Evolutionary conservation across 1,140 invertebrate genomes (phyloP), one percentile per base, ranked within the genome.

Genomic region (Leptinotarsa defecta): DNA sequence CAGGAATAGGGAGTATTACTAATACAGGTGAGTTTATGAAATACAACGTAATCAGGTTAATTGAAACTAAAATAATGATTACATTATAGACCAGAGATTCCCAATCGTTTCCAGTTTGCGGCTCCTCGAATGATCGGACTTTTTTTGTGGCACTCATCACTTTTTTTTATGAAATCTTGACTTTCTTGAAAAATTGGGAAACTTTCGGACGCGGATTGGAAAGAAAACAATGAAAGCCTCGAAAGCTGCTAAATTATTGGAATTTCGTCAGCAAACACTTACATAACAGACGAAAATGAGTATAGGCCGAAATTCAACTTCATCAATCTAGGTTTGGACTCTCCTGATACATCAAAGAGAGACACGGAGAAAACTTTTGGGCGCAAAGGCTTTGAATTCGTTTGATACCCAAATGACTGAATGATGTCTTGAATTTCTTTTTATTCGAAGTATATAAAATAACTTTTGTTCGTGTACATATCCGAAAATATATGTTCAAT

Each of bases 311-410:
- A 91, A 80, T 87, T 94, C 22, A 87, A 88, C 71, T 86, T 92
- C 80, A 87, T 90, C 79, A 85, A 90, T 76, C 83, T 91, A 62
- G 87, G 88, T 68, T 79, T 90, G 74, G 83, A 87, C 70, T 87
- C 87, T 13, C 85, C 88, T n/a, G 89, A 90, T 70, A 90, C 90
- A 2, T 89, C 90, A 1, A 89, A 90, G 80, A 86, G 88, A 77
- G 88, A 89, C 77, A 89, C 88, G 2, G 89, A 91, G 80, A 91
- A 90, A 79, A 89, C 89, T 78, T 90, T 88, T 73, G 88, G 88
- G 13, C 86, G 92, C 22, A 91, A 91, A 84, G 91, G 91, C 71
- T 92, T 92, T 78, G 91, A 92, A 84, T 93, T 94, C 81, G 88
- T 90, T 79, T 93, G 92, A 92, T 91, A 85, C 81, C 84, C 84